Evolutionary conservation across 2,797 vertebrate species (phyloP).

Genomic region (Helostoma temminkii): DNA sequence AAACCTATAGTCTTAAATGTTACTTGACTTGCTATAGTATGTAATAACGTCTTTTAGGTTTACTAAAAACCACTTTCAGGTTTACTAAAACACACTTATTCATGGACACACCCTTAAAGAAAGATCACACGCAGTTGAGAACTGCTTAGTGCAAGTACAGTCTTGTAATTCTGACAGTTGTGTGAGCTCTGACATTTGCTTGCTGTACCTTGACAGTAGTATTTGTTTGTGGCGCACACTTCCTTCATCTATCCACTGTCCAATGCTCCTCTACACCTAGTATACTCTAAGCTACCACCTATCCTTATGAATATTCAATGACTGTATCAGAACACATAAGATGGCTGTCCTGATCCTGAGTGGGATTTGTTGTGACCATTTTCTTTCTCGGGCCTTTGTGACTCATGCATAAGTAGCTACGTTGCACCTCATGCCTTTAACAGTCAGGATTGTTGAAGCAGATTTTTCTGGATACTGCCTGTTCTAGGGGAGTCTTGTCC

Average conservation of each 20-base stretch:
- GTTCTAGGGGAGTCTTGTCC: conserved; percentile 32
- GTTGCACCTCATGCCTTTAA: conserved; percentile 46
- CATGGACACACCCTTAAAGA: too few species aligned
- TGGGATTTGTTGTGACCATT: conserved; percentile 10
- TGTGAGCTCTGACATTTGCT: too few species aligned
- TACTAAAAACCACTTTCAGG: too few species aligned
- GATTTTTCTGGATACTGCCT: conserved; percentile 41
- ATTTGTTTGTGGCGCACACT: too few species aligned
- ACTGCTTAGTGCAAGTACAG: too few species aligned
- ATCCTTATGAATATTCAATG: conserved; percentile 43
- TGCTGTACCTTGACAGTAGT: too few species aligned
- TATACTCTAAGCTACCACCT: conserved; percentile 6
- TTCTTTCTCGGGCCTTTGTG: conserved; percentile 40
- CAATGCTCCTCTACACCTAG: background rate
- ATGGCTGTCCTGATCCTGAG: conserved; percentile 22
- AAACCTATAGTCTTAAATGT: too few species aligned
- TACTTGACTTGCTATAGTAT: too few species aligned
- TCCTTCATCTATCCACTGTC: conserved; percentile 13
- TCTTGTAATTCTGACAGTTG: too few species aligned
- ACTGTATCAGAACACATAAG: conserved; percentile 20
- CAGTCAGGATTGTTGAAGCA: conserved; percentile 46
- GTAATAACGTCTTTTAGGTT: too few species aligned
- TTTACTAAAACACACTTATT: too few species aligned
- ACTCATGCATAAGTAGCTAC: conserved; percentile 68
- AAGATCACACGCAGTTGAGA: too few species aligned